phyloP scores from a whole-genome alignment of 2,888 invertebrate species.

The Arge pagana region DNA sequence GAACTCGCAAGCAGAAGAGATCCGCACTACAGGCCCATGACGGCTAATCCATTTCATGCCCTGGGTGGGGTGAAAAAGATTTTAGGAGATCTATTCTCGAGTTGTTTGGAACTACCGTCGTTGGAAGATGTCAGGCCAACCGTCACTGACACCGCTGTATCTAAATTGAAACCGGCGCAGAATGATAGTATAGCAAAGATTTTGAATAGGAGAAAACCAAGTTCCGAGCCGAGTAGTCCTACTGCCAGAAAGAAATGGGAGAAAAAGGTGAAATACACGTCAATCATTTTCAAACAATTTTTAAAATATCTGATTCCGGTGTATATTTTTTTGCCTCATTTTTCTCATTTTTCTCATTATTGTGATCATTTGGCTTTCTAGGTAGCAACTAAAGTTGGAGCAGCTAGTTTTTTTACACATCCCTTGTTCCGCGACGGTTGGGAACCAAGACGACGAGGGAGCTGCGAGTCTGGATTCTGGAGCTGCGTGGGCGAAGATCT shows the following conservation, averaged over 20 bases:
- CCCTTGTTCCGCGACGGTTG: slow-evolving; percentile 61
- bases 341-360: too few species aligned
- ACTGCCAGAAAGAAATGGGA: slow-evolving; percentile 57
- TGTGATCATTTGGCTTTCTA: slow-evolving; percentile 33
- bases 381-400: slow-evolving; percentile 59
- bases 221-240: slow-evolving; percentile 54
- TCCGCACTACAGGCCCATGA: slow-evolving; percentile 76
- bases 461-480: slow-evolving; percentile 89
- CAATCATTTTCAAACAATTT: too few species aligned
- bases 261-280: too few species aligned
- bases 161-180: slow-evolving; percentile 50
- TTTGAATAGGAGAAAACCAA: slow-evolving; percentile 53
- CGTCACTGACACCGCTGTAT: slow-evolving; percentile 59
- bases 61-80: slow-evolving; percentile 80
- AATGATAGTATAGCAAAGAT: slow-evolving; percentile 54
- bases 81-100: slow-evolving; percentile 75
- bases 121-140: slow-evolving; percentile 62
- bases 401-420: slow-evolving; percentile 65
- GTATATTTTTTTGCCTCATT: too few species aligned
- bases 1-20: slow-evolving; percentile 87
- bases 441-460: slow-evolving; percentile 73
- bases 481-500: slow-evolving; percentile 83
- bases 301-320: too few species aligned
- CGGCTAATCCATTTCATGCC: slow-evolving; percentile 73
- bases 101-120: slow-evolving; percentile 77